phyloP scores from a whole-genome alignment of 2,113 vertebrate genomes.

The Nothobranchius kuhntae region DNA sequence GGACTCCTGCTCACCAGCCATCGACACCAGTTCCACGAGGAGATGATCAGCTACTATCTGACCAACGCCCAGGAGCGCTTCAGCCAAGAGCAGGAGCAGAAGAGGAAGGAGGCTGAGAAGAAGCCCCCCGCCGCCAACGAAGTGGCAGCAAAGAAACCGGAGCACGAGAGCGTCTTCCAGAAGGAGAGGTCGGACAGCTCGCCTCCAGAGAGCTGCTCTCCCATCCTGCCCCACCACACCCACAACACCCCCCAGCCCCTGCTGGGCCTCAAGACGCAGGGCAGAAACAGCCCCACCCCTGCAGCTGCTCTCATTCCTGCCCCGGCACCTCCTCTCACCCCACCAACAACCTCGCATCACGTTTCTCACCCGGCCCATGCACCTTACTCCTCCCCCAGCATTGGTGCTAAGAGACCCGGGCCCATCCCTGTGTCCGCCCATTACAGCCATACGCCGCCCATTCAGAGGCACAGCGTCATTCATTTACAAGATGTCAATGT shows the following conservation, averaged over 20 bases:
- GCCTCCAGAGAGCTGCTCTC: conserved; percentile 88
- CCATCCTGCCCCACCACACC: conserved; percentile 78
- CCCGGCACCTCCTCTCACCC: conserved; percentile 64
- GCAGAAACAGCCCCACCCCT: conserved; percentile 85
- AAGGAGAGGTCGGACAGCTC: conserved; percentile 84
- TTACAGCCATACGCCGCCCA: conserved; percentile 94
- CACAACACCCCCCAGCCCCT: conserved; percentile 83
- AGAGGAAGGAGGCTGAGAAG: conserved; percentile 85
- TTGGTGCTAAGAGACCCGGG: conserved; percentile 82
- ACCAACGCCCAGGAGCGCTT: conserved; percentile 96
- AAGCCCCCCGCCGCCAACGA: conserved; percentile 52
- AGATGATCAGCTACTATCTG: conserved; percentile 98
- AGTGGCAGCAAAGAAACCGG: conserved; percentile 45
- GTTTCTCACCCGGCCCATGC: conserved; percentile 53
- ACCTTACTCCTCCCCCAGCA: conserved; percentile 86
- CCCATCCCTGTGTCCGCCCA: conserved; percentile 86
- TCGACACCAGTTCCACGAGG: conserved; percentile 97
- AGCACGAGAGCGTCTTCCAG: conserved; percentile 70
- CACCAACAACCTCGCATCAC: conserved; percentile 55
- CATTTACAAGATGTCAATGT: conserved; percentile 90
- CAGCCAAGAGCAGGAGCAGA: conserved; percentile 94
- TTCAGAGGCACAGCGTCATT: conserved; percentile 94
- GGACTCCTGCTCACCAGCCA: conserved; percentile 96
- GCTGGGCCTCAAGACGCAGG: conserved; percentile 87
- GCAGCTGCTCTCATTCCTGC: conserved; percentile 53